Evolutionary conservation across 1,140 invertebrate species (phyloP), one percentile per base, ranked within the genome.

Genomic region (Pseudomyrmex cubaensis): DNA sequence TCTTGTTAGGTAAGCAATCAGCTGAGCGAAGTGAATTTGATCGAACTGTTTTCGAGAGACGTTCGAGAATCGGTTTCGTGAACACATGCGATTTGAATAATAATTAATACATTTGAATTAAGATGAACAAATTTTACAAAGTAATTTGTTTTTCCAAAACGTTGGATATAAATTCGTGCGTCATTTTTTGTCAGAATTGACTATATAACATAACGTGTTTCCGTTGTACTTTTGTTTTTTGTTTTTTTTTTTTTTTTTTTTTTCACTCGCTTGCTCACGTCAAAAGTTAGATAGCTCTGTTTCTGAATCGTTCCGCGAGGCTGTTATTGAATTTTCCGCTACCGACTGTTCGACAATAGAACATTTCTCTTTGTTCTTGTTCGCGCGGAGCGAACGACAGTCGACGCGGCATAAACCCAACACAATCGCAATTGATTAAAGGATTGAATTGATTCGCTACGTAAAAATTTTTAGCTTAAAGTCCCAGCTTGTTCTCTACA

Each of bases 281-380:
- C n/a, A 72, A 57, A 72, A 72, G 52, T 72, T 70, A 54, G 67
- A 70, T 48, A 20, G 50, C 48, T 72, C 22, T 56, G 52, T 56
- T 72, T 72, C 35, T 57, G 12, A 56, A 56, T 72, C 25, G n/a
- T 8, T 59, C 7, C 10, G 12, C 35, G 35, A 73, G 50, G 25
- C n/a, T 72, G 44, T 17, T 13, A 61, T 73, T 59, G 17, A 59
- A 73, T 73, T 73, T 44, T 63, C 12, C 25, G 50, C 22, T 12
- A 63, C 44, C 63, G 20, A 25, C 44, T 48, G 62, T 50, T 5
- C 4, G 57, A 63, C 46, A 63, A 52, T 25, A 7, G 10, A 50
- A 12, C 25, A 62, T 75, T 50, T 52, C 15, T n/a, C 4, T 63
- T 63, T 22, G 25, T 2, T 35, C 54, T 57, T 44, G 15, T 20